phyloP scores from a whole-genome alignment of 2,888 invertebrate species.

The Diaphora mendica region DNA sequence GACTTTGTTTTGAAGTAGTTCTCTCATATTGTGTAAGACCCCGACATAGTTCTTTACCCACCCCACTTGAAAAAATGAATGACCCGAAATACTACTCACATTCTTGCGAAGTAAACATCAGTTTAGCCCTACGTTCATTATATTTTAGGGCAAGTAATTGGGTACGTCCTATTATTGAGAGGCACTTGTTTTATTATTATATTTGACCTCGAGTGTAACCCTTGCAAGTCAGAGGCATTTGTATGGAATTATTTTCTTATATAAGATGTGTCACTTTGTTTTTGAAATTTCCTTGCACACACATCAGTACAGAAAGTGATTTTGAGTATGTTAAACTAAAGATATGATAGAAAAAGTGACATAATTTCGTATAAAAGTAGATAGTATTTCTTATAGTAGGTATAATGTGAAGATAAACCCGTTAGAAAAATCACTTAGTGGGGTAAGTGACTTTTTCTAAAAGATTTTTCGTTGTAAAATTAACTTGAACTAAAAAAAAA shows the following conservation, averaged over 20 bases:
- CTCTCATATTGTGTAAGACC: slow-evolving; percentile 59
- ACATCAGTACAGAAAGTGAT: not conserved
- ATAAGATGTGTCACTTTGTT: not conserved
- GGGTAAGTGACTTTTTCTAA: too few species aligned
- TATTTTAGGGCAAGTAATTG: slow-evolving; percentile 54
- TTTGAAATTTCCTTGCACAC: not conserved
- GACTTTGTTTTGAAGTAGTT: slow-evolving; percentile 71
- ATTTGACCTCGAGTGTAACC: slow-evolving; percentile 22
- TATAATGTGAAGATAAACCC: not conserved
- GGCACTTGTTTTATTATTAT: slow-evolving; percentile 31
- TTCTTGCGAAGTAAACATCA: slow-evolving; percentile 63
- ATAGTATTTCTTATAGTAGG: too few species aligned
- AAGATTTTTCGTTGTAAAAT: too few species aligned
- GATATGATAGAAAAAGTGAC: not conserved
- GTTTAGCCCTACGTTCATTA: slow-evolving; percentile 49
- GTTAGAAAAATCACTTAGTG: too few species aligned
- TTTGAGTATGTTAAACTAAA: not conserved
- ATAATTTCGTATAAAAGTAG: too few species aligned
- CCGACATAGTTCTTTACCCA: slow-evolving; percentile 56
- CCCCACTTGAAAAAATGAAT: slow-evolving; percentile 67
- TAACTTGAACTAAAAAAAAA: too few species aligned
- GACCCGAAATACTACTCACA: slow-evolving; percentile 59
- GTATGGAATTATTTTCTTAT: slow-evolving; percentile 5
- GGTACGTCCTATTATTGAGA: slow-evolving; percentile 40
- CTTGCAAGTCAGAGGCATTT: not conserved